Evolutionary conservation across 2,113 vertebrate species (phyloP), one percentile per base, ranked within the genome.

Genomic region (Melanerpes aurifrons): DNA sequence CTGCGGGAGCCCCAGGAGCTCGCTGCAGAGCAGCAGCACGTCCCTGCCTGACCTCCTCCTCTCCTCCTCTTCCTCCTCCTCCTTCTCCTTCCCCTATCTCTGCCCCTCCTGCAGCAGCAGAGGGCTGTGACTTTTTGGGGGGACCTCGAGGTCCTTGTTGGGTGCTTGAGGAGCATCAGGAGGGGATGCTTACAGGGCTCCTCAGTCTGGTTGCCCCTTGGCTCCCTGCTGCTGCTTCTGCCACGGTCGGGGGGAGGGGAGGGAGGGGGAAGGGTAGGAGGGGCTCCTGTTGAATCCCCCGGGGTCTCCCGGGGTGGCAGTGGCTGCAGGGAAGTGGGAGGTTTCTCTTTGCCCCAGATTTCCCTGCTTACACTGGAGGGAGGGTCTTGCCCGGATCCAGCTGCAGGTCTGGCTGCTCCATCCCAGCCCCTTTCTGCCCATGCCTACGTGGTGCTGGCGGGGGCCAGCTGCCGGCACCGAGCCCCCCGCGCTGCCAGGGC

Each of bases 11-110:
- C 93, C 85, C 72, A 21, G 79, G 68, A 95, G 87, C 92, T 87
- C 71, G 29, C 91, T 91, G 94, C 96, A 91, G 92, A 95, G 90
- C 64, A 1, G 85, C 92, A 80, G 82, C 31, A 2, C 88, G 94
- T 96, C 94, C 94, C 96, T 82, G 82, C 59, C 91, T 96, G 96
- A 95, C 95, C 93, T 90, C 81, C 47, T 68, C 92, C n/a, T 79
- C 86, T 12, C 53, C 9, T 12, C 50, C 21, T 17, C 7, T 9
- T 59, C 66, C 10, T 11, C 48, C 19, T 22, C 48, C 25, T 17
- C 26, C 20, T 24, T 31, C 4, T 66, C 61, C 25, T 69, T 57
- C 79, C 19, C 14, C 43, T 45, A 6, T 35, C 14, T 80, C 28
- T 2, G 0, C 9, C 86, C 91, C 67, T 82, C 84, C 80, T 6